phyloP scores from a whole-genome alignment of 2,797 vertebrate species.

The Hyperoplus lanceolatus region DNA sequence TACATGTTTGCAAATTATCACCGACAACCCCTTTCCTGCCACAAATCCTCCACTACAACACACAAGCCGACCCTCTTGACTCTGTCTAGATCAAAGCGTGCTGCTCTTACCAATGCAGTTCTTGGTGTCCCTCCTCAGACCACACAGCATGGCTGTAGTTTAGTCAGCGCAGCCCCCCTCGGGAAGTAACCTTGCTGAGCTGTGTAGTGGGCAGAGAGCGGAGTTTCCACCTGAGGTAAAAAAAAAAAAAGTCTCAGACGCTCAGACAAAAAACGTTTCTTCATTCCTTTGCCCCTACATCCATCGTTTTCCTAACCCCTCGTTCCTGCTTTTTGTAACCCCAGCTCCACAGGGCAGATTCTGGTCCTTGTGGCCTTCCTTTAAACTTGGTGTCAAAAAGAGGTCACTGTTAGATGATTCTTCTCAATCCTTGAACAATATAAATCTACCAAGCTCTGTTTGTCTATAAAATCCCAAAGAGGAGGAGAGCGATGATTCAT shows the following conservation, averaged over 20 bases:
- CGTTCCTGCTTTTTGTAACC: conserved; percentile 20
- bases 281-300: conserved; percentile 47
- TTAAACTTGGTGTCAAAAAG: conserved; percentile 45
- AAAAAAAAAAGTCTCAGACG: conserved; percentile 51
- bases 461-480: conserved; percentile 57
- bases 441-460: conserved; percentile 32
- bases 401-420: conserved; percentile 29
- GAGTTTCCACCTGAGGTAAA: conserved; percentile 56
- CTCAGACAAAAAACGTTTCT: conserved; percentile 46
- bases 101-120: conserved; percentile 82
- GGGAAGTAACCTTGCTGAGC: conserved; percentile 64
- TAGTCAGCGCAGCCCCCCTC: conserved; percentile 63
- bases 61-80: conserved; percentile 17
- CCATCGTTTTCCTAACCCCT: conserved; percentile 26
- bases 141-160: conserved; percentile 85
- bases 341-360: conserved; percentile 38
- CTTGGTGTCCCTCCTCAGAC: conserved; percentile 86
- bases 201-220: conserved; percentile 49
- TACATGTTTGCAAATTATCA: conserved; percentile 1
- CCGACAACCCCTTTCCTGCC: conserved; percentile 15
- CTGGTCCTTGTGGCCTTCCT: conserved; percentile 42
- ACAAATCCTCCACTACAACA: conserved; percentile 23
- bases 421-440: conserved; percentile 29
- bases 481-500: conserved; percentile 25
- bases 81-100: conserved; percentile 42